Evolutionary conservation across 2,888 invertebrate genomes (phyloP).

Genomic region (Morpho deidamia): DNA sequence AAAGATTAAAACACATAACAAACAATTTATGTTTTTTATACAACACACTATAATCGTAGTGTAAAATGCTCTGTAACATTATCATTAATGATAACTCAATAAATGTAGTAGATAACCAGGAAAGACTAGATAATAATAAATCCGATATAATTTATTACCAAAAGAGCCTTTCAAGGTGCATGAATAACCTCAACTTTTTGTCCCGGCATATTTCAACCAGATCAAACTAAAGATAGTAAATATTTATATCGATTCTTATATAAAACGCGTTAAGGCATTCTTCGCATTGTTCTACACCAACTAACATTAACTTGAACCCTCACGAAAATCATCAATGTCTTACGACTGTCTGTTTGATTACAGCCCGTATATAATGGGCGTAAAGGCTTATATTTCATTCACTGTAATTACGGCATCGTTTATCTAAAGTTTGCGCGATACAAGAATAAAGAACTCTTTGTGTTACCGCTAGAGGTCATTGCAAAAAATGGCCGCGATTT

Average conservation of each 20-base stretch:
- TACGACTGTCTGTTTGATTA: constrained; percentile 4
- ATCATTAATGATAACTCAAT: no score
- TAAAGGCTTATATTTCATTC: constrained; percentile 11
- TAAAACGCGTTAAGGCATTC: background rate
- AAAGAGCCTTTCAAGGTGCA: constrained; percentile 3
- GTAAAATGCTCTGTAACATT: no score
- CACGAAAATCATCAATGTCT: constrained; percentile 5
- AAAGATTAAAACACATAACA: no score
- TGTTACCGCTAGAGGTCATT: constrained; percentile 22
- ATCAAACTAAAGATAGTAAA: background rate
- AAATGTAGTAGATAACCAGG: background rate
- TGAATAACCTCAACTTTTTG: constrained; percentile 4
- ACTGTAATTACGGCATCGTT: constrained; percentile 3
- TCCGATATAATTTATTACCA: background rate
- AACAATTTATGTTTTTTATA: no score
- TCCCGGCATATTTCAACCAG: constrained; percentile 1
- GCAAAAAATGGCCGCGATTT: constrained; percentile 29
- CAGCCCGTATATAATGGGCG: constrained; percentile 2
- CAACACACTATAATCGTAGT: no score
- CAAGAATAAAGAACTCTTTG: constrained; percentile 23
- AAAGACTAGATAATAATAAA: constrained; percentile 1
- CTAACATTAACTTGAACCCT: constrained; percentile 3
- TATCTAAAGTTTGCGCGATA: constrained; percentile 22
- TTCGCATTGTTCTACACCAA: constrained; percentile 2
- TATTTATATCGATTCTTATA: background rate